phyloP scores from a whole-genome alignment of 2,113 vertebrate genomes.

The Myotis yumanensis region DNA sequence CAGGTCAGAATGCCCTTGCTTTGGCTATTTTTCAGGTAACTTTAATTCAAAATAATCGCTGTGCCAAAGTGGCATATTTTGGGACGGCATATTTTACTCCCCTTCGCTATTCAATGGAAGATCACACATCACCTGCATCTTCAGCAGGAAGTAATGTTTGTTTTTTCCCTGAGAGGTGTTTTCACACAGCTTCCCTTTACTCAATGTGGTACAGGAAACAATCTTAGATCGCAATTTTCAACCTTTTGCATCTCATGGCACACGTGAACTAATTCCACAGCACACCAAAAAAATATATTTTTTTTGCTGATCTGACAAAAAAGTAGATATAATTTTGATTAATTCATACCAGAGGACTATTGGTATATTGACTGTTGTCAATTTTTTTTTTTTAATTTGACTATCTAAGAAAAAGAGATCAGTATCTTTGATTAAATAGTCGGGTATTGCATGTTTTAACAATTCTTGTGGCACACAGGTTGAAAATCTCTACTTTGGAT shows the following conservation, averaged over 20 bases:
- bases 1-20: background rate
- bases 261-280: background rate
- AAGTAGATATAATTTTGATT: background rate
- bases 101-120: background rate
- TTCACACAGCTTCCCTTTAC: background rate
- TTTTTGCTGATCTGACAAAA: background rate
- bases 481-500: background rate
- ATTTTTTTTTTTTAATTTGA: background rate
- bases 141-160: background rate
- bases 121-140: background rate
- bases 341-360: background rate
- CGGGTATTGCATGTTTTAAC: background rate
- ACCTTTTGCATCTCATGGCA: background rate
- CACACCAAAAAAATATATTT: background rate
- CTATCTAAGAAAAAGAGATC: background rate
- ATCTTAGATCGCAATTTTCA: background rate
- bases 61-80: background rate
- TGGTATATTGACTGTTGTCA: background rate
- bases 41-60: background rate
- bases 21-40: background rate
- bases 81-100: background rate
- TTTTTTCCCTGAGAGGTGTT: background rate
- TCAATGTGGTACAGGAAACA: background rate
- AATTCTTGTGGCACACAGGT: background rate
- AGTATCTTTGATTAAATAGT: background rate